These are phyloP conservation scores for Lycocorax pyrrhopterus DNA, from an alignment of 2,113 vertebrate genomes.

Conservation along the genomic window DNA sequence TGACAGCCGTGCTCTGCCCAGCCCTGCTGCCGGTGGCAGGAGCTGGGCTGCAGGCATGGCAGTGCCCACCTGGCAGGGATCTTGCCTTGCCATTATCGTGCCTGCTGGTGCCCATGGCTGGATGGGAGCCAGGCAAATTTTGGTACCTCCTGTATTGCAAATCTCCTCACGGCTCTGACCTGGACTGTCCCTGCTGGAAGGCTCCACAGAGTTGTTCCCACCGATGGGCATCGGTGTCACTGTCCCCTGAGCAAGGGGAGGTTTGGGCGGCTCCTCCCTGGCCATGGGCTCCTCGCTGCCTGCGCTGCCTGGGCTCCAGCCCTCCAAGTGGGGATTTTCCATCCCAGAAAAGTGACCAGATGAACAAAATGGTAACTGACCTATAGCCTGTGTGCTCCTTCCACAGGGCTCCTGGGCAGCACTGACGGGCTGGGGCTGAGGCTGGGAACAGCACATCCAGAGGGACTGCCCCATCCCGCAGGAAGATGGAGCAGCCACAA, in stretches of 20 bases:
- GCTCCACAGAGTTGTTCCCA: neutral
- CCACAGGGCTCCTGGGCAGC: neutral
- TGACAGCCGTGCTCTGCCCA: neutral
- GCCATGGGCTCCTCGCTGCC: accelerated
- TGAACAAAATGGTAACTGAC: neutral
- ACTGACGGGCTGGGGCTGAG: accelerated
- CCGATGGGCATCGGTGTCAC: accelerated
- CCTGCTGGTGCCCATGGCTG: neutral
- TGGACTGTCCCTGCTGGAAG: neutral
- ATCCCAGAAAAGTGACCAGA: accelerated
- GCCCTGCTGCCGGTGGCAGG: neutral
- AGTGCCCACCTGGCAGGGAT: neutral
- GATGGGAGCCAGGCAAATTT: neutral
- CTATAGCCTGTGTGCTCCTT: neutral
- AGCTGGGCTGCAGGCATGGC: neutral
- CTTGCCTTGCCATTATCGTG: accelerated
- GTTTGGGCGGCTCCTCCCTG: neutral
- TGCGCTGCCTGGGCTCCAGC: neutral
- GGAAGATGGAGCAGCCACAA: neutral
- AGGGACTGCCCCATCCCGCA: neutral
- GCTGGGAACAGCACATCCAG: neutral
- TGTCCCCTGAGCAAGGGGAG: neutral
- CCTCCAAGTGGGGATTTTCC: neutral
- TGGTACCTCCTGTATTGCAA: neutral
- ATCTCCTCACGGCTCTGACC: neutral